Percentiles rank a stretch among this genome's conserved stretches.
Conservation (phyloP, 2,797 vertebrate genomes). For the Tapera naevia region DNA sequence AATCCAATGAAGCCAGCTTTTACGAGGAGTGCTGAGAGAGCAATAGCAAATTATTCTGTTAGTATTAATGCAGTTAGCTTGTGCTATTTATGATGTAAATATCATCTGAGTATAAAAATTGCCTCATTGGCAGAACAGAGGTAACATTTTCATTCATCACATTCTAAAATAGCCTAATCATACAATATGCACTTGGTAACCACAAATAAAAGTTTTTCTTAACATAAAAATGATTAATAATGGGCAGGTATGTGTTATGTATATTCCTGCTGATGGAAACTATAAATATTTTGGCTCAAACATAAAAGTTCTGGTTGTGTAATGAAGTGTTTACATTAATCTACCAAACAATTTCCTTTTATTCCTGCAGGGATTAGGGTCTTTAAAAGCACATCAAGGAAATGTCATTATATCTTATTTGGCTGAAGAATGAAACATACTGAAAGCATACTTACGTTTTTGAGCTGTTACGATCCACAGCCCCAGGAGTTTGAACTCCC, state of each 20-base stretch:
- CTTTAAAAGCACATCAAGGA: neutral
- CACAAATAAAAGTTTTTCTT: neutral
- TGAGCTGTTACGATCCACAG: neutral
- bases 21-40: neutral
- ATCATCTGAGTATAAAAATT: slow-evolving; percentile 27
- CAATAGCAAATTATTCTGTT: slow-evolving; percentile 44
- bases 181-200: neutral
- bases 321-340: slow-evolving; percentile 14
- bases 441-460: neutral
- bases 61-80: slow-evolving; percentile 31
- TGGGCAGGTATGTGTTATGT: neutral
- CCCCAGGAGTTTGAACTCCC: neutral
- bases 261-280: neutral
- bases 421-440: neutral
- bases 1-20: neutral
- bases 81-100: slow-evolving; percentile 50
- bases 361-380: neutral
- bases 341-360: neutral
- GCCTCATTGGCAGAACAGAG: neutral
- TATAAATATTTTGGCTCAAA: slow-evolving; percentile 21
- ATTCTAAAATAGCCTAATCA: slow-evolving; percentile 24
- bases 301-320: neutral
- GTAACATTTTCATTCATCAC: slow-evolving; percentile 15
- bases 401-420: neutral
- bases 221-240: slow-evolving; percentile 19